Percentiles rank a stretch among this genome's conserved stretches.
These are phyloP conservation scores for Spinus olivaceus DNA, from an alignment of 2,797 vertebrate species.

Conservation along the genomic window DNA sequence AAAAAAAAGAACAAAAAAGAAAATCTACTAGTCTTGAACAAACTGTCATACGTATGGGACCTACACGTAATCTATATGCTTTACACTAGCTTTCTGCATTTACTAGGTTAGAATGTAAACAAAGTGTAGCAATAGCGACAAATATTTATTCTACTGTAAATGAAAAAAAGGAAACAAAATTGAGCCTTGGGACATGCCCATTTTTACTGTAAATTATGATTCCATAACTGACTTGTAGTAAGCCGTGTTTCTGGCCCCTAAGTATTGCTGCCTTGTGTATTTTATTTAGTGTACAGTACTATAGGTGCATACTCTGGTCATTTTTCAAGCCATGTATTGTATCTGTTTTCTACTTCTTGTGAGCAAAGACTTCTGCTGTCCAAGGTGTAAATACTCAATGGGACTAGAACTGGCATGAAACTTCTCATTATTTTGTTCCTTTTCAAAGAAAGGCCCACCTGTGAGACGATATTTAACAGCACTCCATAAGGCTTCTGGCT, in stretches of 20 bases:
- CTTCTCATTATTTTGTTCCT: constrained; percentile 77
- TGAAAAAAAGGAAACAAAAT: constrained; percentile 94
- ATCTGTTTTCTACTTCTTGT: constrained; percentile 88
- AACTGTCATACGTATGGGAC: constrained; percentile 99
- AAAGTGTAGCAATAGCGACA: constrained; percentile 95
- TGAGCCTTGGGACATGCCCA: constrained; percentile 98
- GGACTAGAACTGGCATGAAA: constrained; percentile 95
- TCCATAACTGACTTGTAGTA: constrained; percentile 96
- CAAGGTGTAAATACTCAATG: constrained; percentile 94
- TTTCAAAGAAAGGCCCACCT: constrained; percentile 77
- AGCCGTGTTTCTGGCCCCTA: constrained; percentile 92
- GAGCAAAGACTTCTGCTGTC: constrained; percentile 90
- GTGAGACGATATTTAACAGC: constrained; percentile 83
- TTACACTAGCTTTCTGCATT: constrained; percentile 98
- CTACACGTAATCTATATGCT: constrained; percentile 99
- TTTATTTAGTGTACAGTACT: constrained; percentile 93
- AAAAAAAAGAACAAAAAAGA: constrained; percentile 68
- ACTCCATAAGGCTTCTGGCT: constrained; percentile 82
- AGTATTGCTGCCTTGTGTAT: constrained; percentile 89
- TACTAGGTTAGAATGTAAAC: constrained; percentile 99
- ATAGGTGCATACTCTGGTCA: constrained; percentile 84
- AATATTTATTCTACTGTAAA: constrained; percentile 99
- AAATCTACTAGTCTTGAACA: constrained; percentile 99
- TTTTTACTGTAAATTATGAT: constrained; percentile 99
- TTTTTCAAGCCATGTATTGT: constrained; percentile 88